Evolutionary conservation across 1,140 invertebrate species (phyloP).

Genomic region (Macrobrachium rosenbergii): DNA sequence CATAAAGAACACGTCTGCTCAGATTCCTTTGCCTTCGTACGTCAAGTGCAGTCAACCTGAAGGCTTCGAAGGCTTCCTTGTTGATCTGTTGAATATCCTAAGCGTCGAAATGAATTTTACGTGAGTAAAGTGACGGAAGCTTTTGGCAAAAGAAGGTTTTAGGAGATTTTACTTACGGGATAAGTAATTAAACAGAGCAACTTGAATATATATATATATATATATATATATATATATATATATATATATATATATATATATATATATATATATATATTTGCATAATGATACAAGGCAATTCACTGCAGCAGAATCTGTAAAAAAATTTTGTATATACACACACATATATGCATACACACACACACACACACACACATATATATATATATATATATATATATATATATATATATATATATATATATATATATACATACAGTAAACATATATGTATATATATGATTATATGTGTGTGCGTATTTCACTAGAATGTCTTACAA

Average conservation of each 20-base stretch:
- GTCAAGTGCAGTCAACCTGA: background rate
- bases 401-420: background rate
- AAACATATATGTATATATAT: background rate
- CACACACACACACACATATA: background rate
- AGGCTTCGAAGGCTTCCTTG: background rate
- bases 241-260: too few species aligned
- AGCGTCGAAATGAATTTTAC: conserved; percentile 10
- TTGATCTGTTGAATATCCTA: background rate
- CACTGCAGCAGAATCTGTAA: too few species aligned
- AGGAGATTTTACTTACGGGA: background rate
- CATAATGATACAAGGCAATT: too few species aligned
- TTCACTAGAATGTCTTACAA: too few species aligned
- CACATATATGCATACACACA: background rate
- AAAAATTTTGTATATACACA: too few species aligned
- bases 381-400: background rate
- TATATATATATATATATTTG: too few species aligned
- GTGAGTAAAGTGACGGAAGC: background rate
- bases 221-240: too few species aligned
- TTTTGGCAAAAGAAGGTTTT: background rate
- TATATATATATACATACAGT: background rate
- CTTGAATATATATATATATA: too few species aligned
- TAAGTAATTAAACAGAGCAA: background rate
- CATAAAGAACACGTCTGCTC: background rate
- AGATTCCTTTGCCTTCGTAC: background rate
- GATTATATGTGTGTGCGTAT: too few species aligned